These are phyloP conservation scores for Pogonomyrmex californicus DNA, from an alignment of 1,140 invertebrate species.

Conservation along the genomic window DNA sequence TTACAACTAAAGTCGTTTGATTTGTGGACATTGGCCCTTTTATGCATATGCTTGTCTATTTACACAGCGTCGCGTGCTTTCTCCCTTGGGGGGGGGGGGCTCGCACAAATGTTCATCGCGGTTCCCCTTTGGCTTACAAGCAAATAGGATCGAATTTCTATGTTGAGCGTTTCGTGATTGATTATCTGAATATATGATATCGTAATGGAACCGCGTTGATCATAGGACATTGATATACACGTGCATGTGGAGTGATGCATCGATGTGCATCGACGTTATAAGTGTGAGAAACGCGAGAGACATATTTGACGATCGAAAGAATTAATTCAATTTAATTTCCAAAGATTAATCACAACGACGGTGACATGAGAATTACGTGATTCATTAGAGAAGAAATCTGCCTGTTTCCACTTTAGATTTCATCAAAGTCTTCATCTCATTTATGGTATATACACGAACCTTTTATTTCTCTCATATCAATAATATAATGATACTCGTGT, in stretches of 20 bases:
- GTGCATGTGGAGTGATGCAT: slow-evolving; percentile 52
- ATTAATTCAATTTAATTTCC: neutral
- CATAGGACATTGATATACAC: slow-evolving; percentile 4
- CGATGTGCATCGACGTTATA: slow-evolving; percentile 24
- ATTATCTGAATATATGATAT: slow-evolving; percentile 79
- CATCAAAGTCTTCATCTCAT: neutral
- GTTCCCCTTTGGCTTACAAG: slow-evolving; percentile 65
- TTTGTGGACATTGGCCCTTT: slow-evolving; percentile 41
- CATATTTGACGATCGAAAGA: neutral
- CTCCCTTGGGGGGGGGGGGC: neutral
- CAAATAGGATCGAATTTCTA: slow-evolving; percentile 82
- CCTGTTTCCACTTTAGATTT: neutral
- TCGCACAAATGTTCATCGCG: slow-evolving; percentile 42
- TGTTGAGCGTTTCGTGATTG: slow-evolving; percentile 79
- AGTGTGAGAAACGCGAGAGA: slow-evolving; percentile 26
- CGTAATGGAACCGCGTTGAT: slow-evolving; percentile 77
- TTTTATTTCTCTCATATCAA: neutral
- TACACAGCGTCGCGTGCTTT: slow-evolving; percentile 55
- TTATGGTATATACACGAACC: neutral
- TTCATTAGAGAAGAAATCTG: neutral
- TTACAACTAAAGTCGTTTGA: slow-evolving; percentile 43
- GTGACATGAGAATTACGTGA: neutral
- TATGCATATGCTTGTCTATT: slow-evolving; percentile 74
- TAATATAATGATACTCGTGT: neutral
- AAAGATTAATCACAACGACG: neutral